Evolutionary conservation across 2,888 invertebrate species (phyloP), one percentile per base, ranked within the genome.

Genomic region (Xestia xanthographa): DNA sequence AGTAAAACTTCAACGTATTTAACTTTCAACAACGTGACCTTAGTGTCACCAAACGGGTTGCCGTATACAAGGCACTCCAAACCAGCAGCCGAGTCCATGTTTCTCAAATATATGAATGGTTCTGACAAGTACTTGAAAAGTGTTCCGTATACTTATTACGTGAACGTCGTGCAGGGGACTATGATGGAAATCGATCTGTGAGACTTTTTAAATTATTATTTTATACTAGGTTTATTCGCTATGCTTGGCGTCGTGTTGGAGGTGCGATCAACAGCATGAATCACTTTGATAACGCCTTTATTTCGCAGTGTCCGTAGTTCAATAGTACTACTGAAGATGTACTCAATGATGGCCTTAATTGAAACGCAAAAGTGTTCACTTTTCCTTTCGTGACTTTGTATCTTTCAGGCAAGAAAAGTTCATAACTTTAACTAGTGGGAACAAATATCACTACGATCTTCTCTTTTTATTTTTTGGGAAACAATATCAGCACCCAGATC

Each of bases 1-100:
- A 97, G 97, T 20, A 93, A 94, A 60, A 89, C 93, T 0, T 92
- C 93, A 0, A 91, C 95, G 2, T 95, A 97, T 87, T 89, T 97
- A 29, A 96, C 96, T 4, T 98, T 98, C 90, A 97, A 97, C 66
- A 98, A 98, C 87, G 93, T 98, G n/a, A 98, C 97, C 0, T 86
- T 98, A 22, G 95, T 98, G 50, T 98, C 98, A 0, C 96, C 97
- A 0, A 94, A 97, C 84, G 98, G 98, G 0, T 73, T 97, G 17
- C 93, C 94, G 0, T 95, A 95, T 80, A 84, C 90, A 3, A 92
- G 94, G 41, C 90, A 92, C 48, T 87, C 91, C 0, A 94, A 93
- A 56, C 65, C 87, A 0, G 85, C 92, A 0, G 91, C 94, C 0
- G 95, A 96, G 29, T 90, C 92, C 53, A 97, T 98, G 95, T 95